Conservation (phyloP, 2,888 invertebrate species). For the Agriopis aurantiaria region DNA sequence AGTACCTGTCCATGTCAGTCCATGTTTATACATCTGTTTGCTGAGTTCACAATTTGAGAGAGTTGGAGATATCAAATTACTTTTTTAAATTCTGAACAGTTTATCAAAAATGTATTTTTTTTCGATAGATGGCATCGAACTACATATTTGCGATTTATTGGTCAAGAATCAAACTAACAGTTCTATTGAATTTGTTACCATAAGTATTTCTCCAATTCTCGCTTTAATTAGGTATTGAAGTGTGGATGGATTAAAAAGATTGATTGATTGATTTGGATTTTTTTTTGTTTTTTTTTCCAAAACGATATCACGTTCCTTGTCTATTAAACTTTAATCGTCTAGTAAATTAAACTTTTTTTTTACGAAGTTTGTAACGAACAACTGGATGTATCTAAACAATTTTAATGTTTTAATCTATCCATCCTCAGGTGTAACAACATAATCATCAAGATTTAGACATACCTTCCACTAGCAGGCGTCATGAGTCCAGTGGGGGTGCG, state of each 20-base stretch:
- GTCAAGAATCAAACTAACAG: no score
- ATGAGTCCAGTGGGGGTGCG: conserved; percentile 92
- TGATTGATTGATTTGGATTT: no score
- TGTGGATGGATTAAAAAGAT: conserved; percentile 2
- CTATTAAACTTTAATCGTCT: not conserved
- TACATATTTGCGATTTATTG: no score
- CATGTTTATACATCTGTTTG: conserved; percentile 53
- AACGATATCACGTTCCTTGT: not conserved
- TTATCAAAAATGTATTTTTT: not conserved
- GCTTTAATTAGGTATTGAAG: not conserved
- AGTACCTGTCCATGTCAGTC: conserved; percentile 80
- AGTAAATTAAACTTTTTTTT: not conserved
- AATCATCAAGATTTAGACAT: conserved; percentile 48
- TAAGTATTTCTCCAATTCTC: not conserved
- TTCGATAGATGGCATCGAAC: no score
- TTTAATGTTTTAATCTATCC: conserved; percentile 17
- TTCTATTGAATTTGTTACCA: not conserved
- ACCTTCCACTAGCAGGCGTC: conserved; percentile 93
- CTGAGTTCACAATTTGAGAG: conserved; percentile 6
- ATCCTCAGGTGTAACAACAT: conserved; percentile 9
- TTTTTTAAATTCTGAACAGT: not conserved
- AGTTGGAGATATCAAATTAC: conserved; percentile 12
- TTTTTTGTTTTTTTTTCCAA: not conserved
- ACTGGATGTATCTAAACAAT: not conserved
- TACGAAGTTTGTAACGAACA: not conserved